Conservation (phyloP, 2,888 invertebrate genomes). For the Nudaria mundana region DNA sequence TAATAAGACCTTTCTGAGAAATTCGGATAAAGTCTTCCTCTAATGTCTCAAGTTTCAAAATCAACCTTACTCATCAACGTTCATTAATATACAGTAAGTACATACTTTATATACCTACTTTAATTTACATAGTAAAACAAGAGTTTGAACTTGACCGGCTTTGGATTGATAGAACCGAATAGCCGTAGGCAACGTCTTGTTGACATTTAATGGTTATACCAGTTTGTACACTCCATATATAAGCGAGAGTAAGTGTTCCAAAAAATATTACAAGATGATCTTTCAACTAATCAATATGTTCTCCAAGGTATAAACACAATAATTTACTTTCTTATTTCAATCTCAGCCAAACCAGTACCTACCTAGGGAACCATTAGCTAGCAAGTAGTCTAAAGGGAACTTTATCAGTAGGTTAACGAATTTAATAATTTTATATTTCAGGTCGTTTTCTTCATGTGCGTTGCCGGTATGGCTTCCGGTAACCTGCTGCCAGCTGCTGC, state of each 20-base stretch:
- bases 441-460: slow-evolving; percentile 80
- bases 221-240: slow-evolving; percentile 60
- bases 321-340: slow-evolving; percentile 6
- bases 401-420: neutral
- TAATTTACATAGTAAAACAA: neutral
- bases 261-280: slow-evolving; percentile 59
- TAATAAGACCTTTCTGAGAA: no score
- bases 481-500: slow-evolving; percentile 63
- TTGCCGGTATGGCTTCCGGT: slow-evolving; percentile 82
- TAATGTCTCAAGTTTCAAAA: no score
- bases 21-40: no score
- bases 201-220: slow-evolving; percentile 50
- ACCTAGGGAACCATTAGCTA: neutral
- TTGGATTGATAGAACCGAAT: slow-evolving; percentile 14
- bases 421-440: slow-evolving; percentile 21
- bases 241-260: slow-evolving; percentile 51
- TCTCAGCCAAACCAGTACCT: neutral
- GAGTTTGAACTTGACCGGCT: slow-evolving; percentile 18
- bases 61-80: no score
- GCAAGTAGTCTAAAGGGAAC: neutral
- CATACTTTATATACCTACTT: no score
- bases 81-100: no score
- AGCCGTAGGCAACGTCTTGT: slow-evolving; percentile 27
- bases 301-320: slow-evolving; percentile 55
- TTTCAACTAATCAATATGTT: slow-evolving; percentile 64